phyloP scores from a whole-genome alignment of 2,797 vertebrate genomes.

The Platalea minor region DNA sequence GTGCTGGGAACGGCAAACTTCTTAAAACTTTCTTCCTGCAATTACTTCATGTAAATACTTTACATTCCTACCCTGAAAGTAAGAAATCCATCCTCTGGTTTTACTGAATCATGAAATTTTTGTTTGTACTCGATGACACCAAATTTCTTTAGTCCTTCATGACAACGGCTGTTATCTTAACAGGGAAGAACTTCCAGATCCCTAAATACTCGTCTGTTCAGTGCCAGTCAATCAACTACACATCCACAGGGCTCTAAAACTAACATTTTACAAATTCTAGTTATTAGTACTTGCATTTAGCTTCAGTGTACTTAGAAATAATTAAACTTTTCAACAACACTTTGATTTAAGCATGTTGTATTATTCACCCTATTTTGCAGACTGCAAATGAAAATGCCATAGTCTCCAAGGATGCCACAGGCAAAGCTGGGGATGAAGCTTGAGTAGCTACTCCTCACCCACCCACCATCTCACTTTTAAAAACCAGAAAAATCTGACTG shows the following conservation, averaged over 20 bases:
- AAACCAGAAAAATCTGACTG: slow-evolving; percentile 20
- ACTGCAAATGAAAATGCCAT: neutral
- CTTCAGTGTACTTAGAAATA: slow-evolving; percentile 39
- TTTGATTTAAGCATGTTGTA: slow-evolving; percentile 26
- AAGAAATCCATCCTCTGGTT: neutral
- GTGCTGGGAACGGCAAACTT: neutral
- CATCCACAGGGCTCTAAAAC: slow-evolving; percentile 34
- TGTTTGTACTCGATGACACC: neutral
- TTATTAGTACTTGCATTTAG: slow-evolving; percentile 44
- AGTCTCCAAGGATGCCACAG: neutral
- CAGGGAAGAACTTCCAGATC: neutral
- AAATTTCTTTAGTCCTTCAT: neutral
- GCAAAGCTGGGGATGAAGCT: slow-evolving; percentile 2
- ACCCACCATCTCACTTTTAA: slow-evolving; percentile 10
- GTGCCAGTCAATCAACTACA: slow-evolving; percentile 29
- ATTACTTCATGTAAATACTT: slow-evolving; percentile 52
- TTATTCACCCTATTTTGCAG: slow-evolving; percentile 17
- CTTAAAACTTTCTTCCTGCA: slow-evolving; percentile 24
- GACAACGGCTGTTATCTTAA: neutral
- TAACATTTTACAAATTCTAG: slow-evolving; percentile 41
- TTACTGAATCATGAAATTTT: neutral
- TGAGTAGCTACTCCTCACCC: neutral
- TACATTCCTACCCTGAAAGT: neutral
- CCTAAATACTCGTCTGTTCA: neutral
- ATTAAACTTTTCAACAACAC: slow-evolving; percentile 21